Conservation (phyloP, 2,888 invertebrate genomes). For the Quadroppia sp. region DNA sequence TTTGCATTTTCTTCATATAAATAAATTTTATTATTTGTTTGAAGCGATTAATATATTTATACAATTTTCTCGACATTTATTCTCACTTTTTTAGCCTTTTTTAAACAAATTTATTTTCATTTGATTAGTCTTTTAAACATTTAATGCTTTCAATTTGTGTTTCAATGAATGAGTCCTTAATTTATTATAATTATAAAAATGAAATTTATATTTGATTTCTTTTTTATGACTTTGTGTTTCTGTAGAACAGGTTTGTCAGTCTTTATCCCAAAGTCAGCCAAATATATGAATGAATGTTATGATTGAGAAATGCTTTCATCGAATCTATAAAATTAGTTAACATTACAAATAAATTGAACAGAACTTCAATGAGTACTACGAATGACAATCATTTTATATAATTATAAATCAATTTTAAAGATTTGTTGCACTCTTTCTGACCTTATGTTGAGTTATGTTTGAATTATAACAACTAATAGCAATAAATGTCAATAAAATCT, state of each 20-base stretch:
- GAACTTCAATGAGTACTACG: too few relatives aligned
- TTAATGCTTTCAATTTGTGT: not conserved
- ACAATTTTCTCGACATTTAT: not conserved
- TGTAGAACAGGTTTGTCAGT: not conserved
- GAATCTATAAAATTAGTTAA: too few relatives aligned
- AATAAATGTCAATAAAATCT: too few relatives aligned
- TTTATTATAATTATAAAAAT: constrained; percentile 1
- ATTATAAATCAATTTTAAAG: too few relatives aligned
- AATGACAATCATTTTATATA: too few relatives aligned
- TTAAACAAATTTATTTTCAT: not conserved
- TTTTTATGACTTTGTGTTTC: not conserved
- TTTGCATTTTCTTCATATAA: constrained; percentile 2
- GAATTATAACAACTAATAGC: too few relatives aligned
- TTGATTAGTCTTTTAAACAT: not conserved
- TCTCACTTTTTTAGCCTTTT: not conserved
- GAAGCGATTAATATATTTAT: not conserved
- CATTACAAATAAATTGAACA: too few relatives aligned
- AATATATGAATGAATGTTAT: not conserved
- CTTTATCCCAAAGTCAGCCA: not conserved
- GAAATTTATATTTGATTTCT: not conserved
- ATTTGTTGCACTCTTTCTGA: too few relatives aligned
- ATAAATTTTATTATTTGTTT: not conserved
- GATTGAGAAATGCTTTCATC: too few relatives aligned
- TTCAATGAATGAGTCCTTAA: constrained; percentile 19
- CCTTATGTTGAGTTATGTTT: too few relatives aligned